These are phyloP conservation scores for Indicator indicator DNA, from an alignment of 2,113 vertebrate genomes.

Conservation along the genomic window DNA sequence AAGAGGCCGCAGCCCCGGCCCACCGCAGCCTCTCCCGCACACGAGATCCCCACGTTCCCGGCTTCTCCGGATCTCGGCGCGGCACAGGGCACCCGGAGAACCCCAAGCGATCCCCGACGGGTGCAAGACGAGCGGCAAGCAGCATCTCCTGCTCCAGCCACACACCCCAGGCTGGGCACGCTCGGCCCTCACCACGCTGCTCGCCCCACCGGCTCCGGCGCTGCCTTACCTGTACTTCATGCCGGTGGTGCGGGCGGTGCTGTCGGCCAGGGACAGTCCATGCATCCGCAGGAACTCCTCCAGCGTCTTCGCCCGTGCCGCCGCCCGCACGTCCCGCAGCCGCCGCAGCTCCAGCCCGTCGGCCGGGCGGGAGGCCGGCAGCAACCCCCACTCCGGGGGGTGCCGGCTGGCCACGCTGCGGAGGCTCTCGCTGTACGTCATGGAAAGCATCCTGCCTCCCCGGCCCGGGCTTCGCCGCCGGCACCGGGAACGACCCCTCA, in stretches of 20 bases:
- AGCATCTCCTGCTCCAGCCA: not conserved
- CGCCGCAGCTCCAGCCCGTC: constrained; percentile 88
- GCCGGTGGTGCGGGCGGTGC: constrained; percentile 89
- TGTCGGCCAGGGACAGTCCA: constrained; percentile 89
- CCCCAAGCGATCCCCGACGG: not conserved
- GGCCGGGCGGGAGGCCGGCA: constrained; percentile 78
- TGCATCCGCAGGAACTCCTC: constrained; percentile 98
- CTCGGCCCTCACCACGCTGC: not conserved
- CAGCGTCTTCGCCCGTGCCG: constrained; percentile 91
- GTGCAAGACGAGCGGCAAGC: not conserved
- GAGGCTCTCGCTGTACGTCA: constrained; percentile 96
- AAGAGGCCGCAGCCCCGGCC: not conserved
- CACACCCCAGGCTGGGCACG: fast-evolving
- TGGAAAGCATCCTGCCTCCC: constrained; percentile 91
- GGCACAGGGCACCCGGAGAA: not conserved
- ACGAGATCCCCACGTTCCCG: fast-evolving
- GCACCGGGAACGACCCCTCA: constrained; percentile 55
- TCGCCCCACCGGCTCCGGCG: not conserved
- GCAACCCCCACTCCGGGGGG: constrained; percentile 92
- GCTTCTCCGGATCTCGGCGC: not conserved
- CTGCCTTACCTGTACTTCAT: constrained; percentile 98
- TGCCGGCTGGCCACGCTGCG: constrained; percentile 92
- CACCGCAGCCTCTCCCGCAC: not conserved
- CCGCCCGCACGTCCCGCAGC: constrained; percentile 88
- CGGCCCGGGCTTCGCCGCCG: constrained; percentile 78